Evolutionary conservation across 2,797 vertebrate species (phyloP).

Genomic region (Catharus ustulatus): DNA sequence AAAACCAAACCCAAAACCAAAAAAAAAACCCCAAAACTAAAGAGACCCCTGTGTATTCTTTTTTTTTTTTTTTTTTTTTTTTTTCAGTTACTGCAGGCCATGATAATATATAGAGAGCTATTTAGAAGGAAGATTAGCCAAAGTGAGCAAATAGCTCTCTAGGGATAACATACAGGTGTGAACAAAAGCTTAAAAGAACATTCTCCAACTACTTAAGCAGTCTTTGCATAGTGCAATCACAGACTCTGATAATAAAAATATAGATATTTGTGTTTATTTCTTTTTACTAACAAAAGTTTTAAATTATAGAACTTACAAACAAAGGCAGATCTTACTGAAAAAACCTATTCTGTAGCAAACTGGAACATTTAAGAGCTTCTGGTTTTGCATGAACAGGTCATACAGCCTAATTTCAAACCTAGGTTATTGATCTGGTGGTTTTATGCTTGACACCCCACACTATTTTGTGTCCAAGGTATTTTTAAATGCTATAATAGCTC

Average conservation of each 20-base stretch:
- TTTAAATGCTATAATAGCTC: background rate
- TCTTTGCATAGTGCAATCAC: background rate
- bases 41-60: background rate
- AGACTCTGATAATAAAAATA: background rate
- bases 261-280: background rate
- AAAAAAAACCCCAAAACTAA: too few species aligned
- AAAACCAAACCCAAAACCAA: too few species aligned
- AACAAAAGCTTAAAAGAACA: background rate
- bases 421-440: fast-evolving
- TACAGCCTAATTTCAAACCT: background rate
- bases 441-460: background rate
- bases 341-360: background rate
- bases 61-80: background rate
- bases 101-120: background rate
- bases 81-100: background rate
- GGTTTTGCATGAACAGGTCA: background rate
- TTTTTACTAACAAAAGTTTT: background rate
- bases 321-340: background rate
- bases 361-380: background rate
- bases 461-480: background rate
- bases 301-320: background rate
- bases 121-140: background rate
- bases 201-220: background rate
- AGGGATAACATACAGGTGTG: background rate
- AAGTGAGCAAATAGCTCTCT: background rate